Conservation (phyloP, 2,888 invertebrate genomes). For the Agriopis aurantiaria region DNA sequence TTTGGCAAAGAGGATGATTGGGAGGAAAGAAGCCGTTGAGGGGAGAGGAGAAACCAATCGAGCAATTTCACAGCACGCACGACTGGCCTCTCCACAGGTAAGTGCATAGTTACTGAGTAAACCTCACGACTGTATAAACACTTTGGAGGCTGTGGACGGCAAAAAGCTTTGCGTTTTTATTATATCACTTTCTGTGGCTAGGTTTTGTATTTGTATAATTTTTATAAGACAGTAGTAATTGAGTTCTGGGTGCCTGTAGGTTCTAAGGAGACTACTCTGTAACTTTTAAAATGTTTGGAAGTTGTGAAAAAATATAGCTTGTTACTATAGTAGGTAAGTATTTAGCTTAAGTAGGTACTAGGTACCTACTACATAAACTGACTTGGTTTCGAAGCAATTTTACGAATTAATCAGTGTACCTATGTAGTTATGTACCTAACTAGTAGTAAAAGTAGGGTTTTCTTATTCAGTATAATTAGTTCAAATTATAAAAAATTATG, state of each 20-base stretch:
- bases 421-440: too few relatives aligned
- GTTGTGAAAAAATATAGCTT: too few relatives aligned
- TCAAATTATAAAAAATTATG: not conserved
- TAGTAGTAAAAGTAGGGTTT: too few relatives aligned
- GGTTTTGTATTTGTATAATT: not conserved
- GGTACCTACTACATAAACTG: too few relatives aligned
- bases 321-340: too few relatives aligned
- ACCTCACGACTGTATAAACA: constrained; percentile 69
- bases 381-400: too few relatives aligned
- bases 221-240: not conserved
- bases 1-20: constrained; percentile 59
- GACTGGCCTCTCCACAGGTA: constrained; percentile 61
- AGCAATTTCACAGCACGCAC: constrained; percentile 77
- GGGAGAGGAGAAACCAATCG: constrained; percentile 66
- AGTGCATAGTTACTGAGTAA: constrained; percentile 33
- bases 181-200: constrained; percentile 43
- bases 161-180: constrained; percentile 54
- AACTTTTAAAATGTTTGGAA: too few relatives aligned
- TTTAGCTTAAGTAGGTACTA: too few relatives aligned
- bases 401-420: too few relatives aligned
- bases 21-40: constrained; percentile 45
- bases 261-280: not conserved
- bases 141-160: constrained; percentile 51
- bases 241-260: not conserved
- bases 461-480: not conserved